A percentile compares a stretch with the other conserved stretches of the same genome.
These are phyloP conservation scores for Lithobius niger DNA, from an alignment of 1,140 invertebrate species.

Conservation along the genomic window DNA sequence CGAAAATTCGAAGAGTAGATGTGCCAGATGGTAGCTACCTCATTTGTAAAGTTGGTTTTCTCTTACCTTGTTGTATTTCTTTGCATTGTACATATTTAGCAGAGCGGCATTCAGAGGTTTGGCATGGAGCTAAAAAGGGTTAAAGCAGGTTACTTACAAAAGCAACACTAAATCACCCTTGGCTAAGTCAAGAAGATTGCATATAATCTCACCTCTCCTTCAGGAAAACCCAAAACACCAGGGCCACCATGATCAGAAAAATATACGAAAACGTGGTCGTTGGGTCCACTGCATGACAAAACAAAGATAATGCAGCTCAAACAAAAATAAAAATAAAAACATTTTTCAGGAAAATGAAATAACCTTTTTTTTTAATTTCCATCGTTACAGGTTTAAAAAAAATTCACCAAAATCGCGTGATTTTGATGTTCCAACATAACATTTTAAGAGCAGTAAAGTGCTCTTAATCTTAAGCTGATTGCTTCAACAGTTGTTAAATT, in stretches of 20 bases:
- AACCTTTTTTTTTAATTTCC: no score
- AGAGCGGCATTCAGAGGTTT: constrained; percentile 31
- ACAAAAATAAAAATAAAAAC: constrained; percentile 2
- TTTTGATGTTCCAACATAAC: no score
- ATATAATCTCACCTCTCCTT: constrained; percentile 18
- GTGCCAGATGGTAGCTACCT: no score
- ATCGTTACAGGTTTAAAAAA: no score
- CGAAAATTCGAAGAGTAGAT: no score
- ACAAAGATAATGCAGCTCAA: constrained; percentile 15
- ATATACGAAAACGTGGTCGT: constrained; percentile 48
- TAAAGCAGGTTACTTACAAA: not conserved
- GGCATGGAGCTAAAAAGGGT: constrained; percentile 30
- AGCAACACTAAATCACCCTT: not conserved
- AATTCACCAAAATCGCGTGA: no score
- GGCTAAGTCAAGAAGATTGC: not conserved
- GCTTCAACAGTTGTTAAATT: no score
- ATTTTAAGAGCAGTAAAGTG: no score
- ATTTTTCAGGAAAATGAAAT: no score
- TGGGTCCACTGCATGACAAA: constrained; percentile 34
- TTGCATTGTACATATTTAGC: constrained; percentile 32
- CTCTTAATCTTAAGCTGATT: no score
- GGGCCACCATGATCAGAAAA: constrained; percentile 51
- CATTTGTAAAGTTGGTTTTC: no score
- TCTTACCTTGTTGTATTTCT: constrained; percentile 32
- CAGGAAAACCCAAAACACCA: constrained; percentile 43